These are phyloP conservation scores for Gymnocephalus cernua DNA, from an alignment of 2,113 vertebrate genomes.

Conservation along the genomic window DNA sequence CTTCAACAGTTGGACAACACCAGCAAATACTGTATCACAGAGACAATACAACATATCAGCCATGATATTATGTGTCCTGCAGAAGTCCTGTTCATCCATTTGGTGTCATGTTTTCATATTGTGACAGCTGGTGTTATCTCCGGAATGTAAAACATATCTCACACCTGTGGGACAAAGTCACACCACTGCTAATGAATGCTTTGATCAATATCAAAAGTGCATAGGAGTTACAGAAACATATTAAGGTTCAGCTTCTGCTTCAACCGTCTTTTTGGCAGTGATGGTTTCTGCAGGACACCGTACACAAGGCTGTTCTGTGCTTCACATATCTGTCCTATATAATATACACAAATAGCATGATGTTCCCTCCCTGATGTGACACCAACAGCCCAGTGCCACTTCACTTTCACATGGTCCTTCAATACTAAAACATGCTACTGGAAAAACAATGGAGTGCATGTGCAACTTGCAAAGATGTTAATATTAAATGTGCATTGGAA, in stretches of 20 bases:
- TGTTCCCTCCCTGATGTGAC: not conserved
- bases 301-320: conserved; percentile 23
- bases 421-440: conserved; percentile 19
- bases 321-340: conserved; percentile 5
- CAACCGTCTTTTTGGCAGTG: conserved; percentile 4
- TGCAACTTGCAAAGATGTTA: not conserved
- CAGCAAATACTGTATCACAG: conserved; percentile 39
- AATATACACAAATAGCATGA: not conserved
- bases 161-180: conserved; percentile 10
- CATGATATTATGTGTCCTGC: conserved; percentile 25
- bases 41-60: not conserved
- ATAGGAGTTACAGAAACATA: conserved; percentile 18
- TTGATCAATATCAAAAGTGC: conserved; percentile 31
- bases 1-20: conserved; percentile 22
- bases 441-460: conserved; percentile 6
- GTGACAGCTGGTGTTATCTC: conserved; percentile 5
- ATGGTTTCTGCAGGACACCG: conserved; percentile 33
- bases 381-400: not conserved
- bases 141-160: not conserved
- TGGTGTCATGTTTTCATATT: not conserved
- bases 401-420: not conserved
- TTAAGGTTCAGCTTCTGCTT: not conserved
- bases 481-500: not conserved
- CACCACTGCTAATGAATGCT: conserved; percentile 1
- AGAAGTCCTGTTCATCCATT: not conserved